Base-by-base conservation (phyloP, 1,140 invertebrate species). In the Drosophila persimilis region DNA sequence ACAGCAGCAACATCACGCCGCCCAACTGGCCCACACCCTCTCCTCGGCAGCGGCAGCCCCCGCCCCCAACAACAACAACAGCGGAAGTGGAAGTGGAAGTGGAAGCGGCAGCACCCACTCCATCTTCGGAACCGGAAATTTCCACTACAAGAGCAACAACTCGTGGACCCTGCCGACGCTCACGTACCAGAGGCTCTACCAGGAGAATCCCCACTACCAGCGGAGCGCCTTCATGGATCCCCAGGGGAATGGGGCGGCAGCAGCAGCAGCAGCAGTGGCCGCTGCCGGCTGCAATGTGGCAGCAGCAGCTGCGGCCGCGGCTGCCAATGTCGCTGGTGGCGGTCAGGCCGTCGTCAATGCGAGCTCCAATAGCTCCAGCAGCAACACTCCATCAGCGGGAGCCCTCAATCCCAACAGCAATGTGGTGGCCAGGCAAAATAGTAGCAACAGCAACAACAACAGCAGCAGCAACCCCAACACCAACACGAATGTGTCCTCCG, bases 141-240 rank as follows among this genome's bases (percentile, higher is more conserved):
- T 91, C 52, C 90, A 91, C 63, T 90, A 91, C 61, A 90, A 89
- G 48, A 90, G 88, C 6, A 91, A 91, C 72, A 91, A 91, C 31
- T 90, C 90, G 3, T 91, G 90, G 90, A 90, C 78, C 3, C 66
- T 91, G 64, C 90, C 90, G 4, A 90, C 80, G 7, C 51, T 91
- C 20, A 69, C 64, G 44, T 91, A 91, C 29, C 90, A 88, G 48
- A 65, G 90, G 20, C 73, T 90, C 51, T 91, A 91, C 52, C 89
- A 80, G 69, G 90, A 91, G 24, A 90, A 77, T 45, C 51, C 77
- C 9, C 77, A 86, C 13, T 90, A 91, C 53, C 90, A 91, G 57
- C 85, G 89, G 24, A 80, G 73, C 46, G 79, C 59, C 46, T 91
- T 89, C 26, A 86, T 88, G 83, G 84, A 86, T 39, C 45, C 55